A percentile compares a stretch with the other conserved stretches of the same genome.
Evolutionary conservation across 2,797 vertebrate species (phyloP).

Genomic region (Arctocebus calabarensis): DNA sequence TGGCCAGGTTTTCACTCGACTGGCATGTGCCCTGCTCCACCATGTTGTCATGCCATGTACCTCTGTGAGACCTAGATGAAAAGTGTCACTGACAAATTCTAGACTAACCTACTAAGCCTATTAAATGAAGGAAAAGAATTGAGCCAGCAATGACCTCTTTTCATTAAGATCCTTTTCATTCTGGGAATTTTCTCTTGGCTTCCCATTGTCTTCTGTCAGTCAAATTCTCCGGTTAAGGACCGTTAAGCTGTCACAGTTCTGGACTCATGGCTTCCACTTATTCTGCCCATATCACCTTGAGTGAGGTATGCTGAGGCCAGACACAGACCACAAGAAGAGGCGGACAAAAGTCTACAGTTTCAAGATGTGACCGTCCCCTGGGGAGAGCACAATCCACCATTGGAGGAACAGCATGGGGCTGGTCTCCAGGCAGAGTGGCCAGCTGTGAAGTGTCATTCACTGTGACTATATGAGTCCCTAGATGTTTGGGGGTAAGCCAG

Average conservation of each 20-base stretch:
- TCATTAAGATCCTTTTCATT: not conserved
- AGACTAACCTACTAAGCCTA: not conserved
- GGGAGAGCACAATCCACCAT: not conserved
- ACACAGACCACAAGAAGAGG: not conserved
- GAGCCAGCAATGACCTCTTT: not conserved
- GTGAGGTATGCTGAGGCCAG: not conserved
- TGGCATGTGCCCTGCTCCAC: not conserved
- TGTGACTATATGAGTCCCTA: not conserved
- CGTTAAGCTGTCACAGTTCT: not conserved
- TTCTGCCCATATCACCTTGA: not conserved
- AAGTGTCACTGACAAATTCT: not conserved
- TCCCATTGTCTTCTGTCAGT: not conserved
- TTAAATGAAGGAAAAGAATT: not conserved
- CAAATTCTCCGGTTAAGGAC: not conserved
- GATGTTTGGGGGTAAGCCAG: not conserved
- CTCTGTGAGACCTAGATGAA: not conserved
- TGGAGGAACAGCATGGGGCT: not conserved
- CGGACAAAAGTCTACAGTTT: not conserved
- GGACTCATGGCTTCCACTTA: not conserved
- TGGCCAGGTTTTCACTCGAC: not conserved
- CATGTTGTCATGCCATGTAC: not conserved
- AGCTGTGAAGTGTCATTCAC: not conserved
- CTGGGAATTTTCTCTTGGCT: not conserved
- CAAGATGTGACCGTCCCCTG: not conserved
- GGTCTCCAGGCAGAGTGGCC: not conserved